Evolutionary conservation across 2,113 vertebrate genomes (phyloP).

Genomic region (Fukomys damarensis): DNA sequence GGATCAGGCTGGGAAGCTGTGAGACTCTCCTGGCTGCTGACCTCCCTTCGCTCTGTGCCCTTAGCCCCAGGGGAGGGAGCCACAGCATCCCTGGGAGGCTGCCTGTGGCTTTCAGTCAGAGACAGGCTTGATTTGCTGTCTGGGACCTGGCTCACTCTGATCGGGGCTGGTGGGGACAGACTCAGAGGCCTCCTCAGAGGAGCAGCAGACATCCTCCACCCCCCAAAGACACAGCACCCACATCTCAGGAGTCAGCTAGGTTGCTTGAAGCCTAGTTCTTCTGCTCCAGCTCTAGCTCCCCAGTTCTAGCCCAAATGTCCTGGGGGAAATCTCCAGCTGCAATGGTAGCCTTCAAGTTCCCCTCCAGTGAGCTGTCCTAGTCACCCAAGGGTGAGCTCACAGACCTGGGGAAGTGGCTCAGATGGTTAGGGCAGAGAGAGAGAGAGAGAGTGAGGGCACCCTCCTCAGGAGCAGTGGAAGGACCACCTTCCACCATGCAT

Average conservation of each 20-base stretch:
- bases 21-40: not conserved
- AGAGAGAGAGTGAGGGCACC: not conserved
- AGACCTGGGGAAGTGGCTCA: not conserved
- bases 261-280: not conserved
- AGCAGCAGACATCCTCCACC: not conserved
- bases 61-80: not conserved
- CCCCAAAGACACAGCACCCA: not conserved
- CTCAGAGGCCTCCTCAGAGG: not conserved
- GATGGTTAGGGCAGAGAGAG: not conserved
- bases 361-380: rapidly evolving
- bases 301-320: not conserved
- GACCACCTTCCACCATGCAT: not conserved
- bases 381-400: not conserved
- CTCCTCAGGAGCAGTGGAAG: rapidly evolving
- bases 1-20: not conserved
- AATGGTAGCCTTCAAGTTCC: rapidly evolving
- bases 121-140: not conserved
- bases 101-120: not conserved
- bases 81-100: not conserved
- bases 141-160: not conserved
- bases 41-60: not conserved
- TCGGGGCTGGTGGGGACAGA: too few relatives aligned
- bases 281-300: not conserved
- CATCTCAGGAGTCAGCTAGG: not conserved
- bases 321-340: not conserved